Base-by-base conservation (phyloP, 2,888 invertebrate genomes). In the Octonoba sinensis region DNA sequence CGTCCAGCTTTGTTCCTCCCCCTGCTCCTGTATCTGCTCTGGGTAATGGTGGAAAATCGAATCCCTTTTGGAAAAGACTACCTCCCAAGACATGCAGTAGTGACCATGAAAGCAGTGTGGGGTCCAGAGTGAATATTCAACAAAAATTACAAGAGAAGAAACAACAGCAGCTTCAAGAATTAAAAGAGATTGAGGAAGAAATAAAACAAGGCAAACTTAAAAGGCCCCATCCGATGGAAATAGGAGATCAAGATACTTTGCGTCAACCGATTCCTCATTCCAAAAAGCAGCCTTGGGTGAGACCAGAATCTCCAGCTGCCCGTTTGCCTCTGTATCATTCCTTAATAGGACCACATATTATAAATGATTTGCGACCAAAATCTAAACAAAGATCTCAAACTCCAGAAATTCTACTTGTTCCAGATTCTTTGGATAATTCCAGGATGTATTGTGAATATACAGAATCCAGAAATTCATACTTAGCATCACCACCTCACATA, bases 81-180 rank as follows among this genome's bases (percentile, higher is more conserved):
- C 84, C 86, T 16, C 85, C 86, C 8, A 84, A 85, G 24, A 85
- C 87, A 0, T 92, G 92, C 64, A 92, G 93, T 16, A 93, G 93
- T 86, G 94, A 93, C 88, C 93, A 93, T 88, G 94, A 94, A 87
- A 92, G 92, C 0, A 93, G 93, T 51, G 92, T 93, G 0, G 92
- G 92, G 0, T 93, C 94, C 11, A 91, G 94, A 15, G 93, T 95
- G 47, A 94, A 95, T 88, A 95, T 95, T 83, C 94, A 94, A 84
- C 94, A 95, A 86, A 95, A 95, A 87, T 90, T 95, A 0, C 93
- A 94, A 87, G 95, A 95, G 87, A 95, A 96, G 87, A 95, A 95
- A 86, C 94, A 94, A 86, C 95, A 95, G 85, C 95, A 96, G 87
- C 89, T 95, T 44, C 94, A 95, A 0, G 95, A 95, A 87, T 88